These are phyloP conservation scores for Gastrophryne carolinensis DNA, from an alignment of 2,797 vertebrate species.

Conservation along the genomic window DNA sequence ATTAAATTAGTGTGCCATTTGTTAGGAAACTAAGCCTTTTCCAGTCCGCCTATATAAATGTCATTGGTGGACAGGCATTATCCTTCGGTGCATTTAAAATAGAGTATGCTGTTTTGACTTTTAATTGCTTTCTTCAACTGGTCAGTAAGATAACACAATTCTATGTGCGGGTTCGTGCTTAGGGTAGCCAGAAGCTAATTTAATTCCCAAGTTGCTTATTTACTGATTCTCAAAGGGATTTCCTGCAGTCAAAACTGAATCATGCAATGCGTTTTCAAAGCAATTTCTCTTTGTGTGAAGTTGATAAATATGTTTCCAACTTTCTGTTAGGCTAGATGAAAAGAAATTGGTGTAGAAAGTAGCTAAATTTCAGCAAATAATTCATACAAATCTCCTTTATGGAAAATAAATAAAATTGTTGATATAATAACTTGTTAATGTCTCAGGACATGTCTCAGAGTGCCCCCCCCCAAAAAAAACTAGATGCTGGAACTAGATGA, in stretches of 20 bases:
- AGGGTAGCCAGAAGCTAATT: slow-evolving; percentile 66
- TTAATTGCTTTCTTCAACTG: slow-evolving; percentile 76
- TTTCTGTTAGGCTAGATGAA: slow-evolving; percentile 13
- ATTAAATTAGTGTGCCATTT: slow-evolving; percentile 77
- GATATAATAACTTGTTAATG: neutral
- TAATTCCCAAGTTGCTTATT: slow-evolving; percentile 71
- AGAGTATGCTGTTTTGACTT: slow-evolving; percentile 67
- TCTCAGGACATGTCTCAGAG: neutral
- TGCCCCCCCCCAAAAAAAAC: neutral
- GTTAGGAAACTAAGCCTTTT: slow-evolving; percentile 69
- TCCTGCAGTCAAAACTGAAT: slow-evolving; percentile 60
- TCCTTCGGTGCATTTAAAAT: slow-evolving; percentile 74
- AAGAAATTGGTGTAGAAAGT: slow-evolving; percentile 9
- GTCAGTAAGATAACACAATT: slow-evolving; percentile 73
- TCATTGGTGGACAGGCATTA: slow-evolving; percentile 78
- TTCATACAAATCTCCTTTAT: neutral
- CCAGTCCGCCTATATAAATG: slow-evolving; percentile 78
- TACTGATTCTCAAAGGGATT: slow-evolving; percentile 65
- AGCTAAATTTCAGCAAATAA: slow-evolving; percentile 10
- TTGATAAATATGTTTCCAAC: slow-evolving; percentile 49
- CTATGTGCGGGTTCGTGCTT: slow-evolving; percentile 69
- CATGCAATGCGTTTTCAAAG: slow-evolving; percentile 49
- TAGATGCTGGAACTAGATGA: too few species aligned
- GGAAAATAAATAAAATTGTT: neutral
- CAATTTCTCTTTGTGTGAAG: slow-evolving; percentile 45